Conservation (phyloP, 1,140 invertebrate species). For the Magallana angulata region DNA sequence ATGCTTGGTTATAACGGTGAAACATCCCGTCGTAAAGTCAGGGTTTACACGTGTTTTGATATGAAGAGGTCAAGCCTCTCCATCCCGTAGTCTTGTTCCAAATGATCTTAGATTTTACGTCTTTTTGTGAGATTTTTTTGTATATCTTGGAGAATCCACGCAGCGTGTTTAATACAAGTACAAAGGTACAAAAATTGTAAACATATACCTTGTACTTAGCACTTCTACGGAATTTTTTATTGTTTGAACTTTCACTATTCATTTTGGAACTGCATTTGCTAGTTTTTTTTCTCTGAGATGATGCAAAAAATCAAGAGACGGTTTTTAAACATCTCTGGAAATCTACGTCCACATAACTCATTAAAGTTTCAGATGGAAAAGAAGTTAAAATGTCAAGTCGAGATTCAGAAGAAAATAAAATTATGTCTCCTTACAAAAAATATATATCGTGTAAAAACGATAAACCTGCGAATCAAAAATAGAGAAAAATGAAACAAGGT, state of each 20-base stretch:
- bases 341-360: too few relatives aligned
- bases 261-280: too few relatives aligned
- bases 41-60: slow-evolving; percentile 15
- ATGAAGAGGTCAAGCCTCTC: slow-evolving; percentile 16
- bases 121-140: not conserved
- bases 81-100: not conserved
- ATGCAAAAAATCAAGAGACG: too few relatives aligned
- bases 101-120: not conserved
- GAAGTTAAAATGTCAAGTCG: not conserved
- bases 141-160: not conserved
- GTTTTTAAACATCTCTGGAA: too few relatives aligned
- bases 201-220: too few relatives aligned
- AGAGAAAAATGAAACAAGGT: not conserved
- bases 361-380: not conserved
- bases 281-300: too few relatives aligned
- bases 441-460: not conserved
- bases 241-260: too few relatives aligned
- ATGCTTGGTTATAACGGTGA: not conserved
- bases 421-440: not conserved
- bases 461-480: not conserved
- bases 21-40: not conserved
- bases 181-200: not conserved
- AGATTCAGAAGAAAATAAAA: slow-evolving; percentile 4
- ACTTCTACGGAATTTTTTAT: too few relatives aligned
- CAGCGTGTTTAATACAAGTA: not conserved